These are phyloP conservation scores for Parnassius glacialis DNA, from an alignment of 2,888 invertebrate genomes.

Conservation along the genomic window DNA sequence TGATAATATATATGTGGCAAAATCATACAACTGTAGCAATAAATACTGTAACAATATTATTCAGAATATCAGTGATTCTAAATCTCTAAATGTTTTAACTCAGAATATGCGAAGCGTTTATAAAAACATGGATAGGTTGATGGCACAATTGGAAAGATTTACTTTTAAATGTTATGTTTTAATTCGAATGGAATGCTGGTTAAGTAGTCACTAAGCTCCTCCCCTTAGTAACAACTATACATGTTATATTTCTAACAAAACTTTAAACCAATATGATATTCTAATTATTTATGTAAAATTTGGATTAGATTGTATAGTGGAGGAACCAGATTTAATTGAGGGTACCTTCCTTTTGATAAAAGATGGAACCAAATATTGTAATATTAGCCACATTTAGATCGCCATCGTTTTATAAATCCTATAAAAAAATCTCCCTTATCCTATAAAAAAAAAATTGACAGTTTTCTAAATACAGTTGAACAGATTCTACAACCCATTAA, in stretches of 20 bases:
- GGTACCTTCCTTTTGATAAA: too few relatives aligned
- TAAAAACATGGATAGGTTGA: slow-evolving; percentile 1
- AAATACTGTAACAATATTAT: background rate
- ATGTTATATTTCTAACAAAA: background rate
- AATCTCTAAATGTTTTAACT: background rate
- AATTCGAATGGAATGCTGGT: slow-evolving; percentile 1
- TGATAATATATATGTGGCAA: background rate
- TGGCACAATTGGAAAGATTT: slow-evolving; percentile 1
- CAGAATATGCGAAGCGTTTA: background rate
- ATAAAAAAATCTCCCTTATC: too few relatives aligned
- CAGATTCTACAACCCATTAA: background rate
- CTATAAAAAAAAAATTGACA: too few relatives aligned
- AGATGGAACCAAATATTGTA: too few relatives aligned
- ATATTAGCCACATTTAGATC: background rate
- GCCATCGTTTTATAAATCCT: background rate
- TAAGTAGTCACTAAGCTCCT: too few relatives aligned
- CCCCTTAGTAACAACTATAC: too few relatives aligned
- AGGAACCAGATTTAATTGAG: too few relatives aligned
- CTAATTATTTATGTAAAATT: too few relatives aligned
- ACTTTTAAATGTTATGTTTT: slow-evolving; percentile 5
- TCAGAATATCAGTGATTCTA: background rate
- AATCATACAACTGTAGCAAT: background rate
- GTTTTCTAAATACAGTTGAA: background rate
- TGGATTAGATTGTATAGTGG: too few relatives aligned
- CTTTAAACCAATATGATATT: too few relatives aligned